Percentiles rank a stretch among this genome's conserved stretches.
These are phyloP conservation scores for human (Homo sapiens) DNA, from an alignment of 2,113 vertebrate species.

Conservation along the genomic window GRCh38 chr12:45314501-45315000, in stretches of 20 bases:
- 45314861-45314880: background rate
- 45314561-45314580: too few relatives aligned
- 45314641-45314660: background rate
- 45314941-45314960: background rate
- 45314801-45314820: background rate
- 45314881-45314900: background rate
- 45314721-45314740: background rate
- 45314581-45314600: background rate
- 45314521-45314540: too few relatives aligned
- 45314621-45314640: background rate
- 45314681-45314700: background rate
- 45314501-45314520: too few relatives aligned
- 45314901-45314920: background rate
- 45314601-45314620: background rate
- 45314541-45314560: accelerated
- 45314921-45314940: background rate
- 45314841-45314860: too few relatives aligned
- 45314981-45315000: background rate
- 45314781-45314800: background rate
- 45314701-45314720: background rate
- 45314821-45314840: background rate
- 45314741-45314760: background rate
- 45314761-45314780: background rate
- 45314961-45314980: background rate
- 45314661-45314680: background rate